Evolutionary conservation across 2,888 invertebrate genomes (phyloP), one percentile per base, ranked within the genome.

Genomic region (Drosophila nigritarsus): DNA sequence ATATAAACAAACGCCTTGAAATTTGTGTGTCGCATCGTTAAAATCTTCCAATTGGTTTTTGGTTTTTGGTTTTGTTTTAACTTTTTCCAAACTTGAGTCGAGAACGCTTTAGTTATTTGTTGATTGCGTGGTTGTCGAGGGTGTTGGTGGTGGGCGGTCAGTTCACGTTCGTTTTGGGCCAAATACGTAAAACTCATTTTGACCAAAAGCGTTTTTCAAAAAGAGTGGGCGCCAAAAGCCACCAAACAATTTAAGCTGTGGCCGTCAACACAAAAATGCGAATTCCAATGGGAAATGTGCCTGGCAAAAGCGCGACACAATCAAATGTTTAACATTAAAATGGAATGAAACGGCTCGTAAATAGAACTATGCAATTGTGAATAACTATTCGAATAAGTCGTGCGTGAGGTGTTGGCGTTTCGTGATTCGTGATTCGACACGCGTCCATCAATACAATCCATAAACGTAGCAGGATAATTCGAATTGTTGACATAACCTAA

Each of bases 101-200:
- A 83, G 83, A 83, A 82, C 74, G 75, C 68, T 78, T 75, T 29
- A 68, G 59, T 70, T 54, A 24, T 75, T 61, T 55, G 20, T 30
- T 5, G n/a, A 56, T 20, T 73, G 74, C 64, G 74, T 65, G 62
- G 73, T 58, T 68, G 55, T 53, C 32, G 68, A 53, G 64, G 73
- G 62, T 38, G 62, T 66, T 45, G 40, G 40, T 56, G 63, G 77
- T 78, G 78, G 78, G 78, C 78, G 78, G 78, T 60, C 66, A 74
- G 56, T 54, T 65, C 13, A 18, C 6, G 27, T 55, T 38, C 24
- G n/a, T 40, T 40, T 65, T 56, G 49, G 62, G 80, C 83, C 87
- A 82, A 81, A 83, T 80, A 83, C 61, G 73, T 78, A 76, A 76
- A 87, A 87, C 81, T 85, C 87, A 87, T 85, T 85, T 87, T 85